These are phyloP conservation scores for Camponotus vicinus DNA, from an alignment of 1,140 invertebrate species.

Conservation along the genomic window DNA sequence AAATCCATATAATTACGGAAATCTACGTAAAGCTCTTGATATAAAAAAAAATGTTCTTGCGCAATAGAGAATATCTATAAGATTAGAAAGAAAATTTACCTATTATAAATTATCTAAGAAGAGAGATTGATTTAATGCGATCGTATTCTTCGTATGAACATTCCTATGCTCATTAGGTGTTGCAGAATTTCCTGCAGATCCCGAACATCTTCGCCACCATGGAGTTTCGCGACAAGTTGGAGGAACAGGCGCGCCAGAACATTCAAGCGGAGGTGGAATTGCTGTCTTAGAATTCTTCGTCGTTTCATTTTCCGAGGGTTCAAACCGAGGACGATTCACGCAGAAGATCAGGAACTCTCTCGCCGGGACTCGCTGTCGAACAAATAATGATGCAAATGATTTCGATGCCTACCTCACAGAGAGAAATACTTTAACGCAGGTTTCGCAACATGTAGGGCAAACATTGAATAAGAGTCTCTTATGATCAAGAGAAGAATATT, in stretches of 20 bases:
- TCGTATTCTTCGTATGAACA: too few relatives aligned
- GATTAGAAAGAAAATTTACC: too few relatives aligned
- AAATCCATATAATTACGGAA: too few relatives aligned
- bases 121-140: too few relatives aligned
- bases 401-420: slow-evolving; percentile 40
- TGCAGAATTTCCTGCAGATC: slow-evolving; percentile 89
- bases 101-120: not conserved
- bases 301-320: slow-evolving; percentile 27
- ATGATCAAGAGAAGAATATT: not conserved
- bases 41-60: too few relatives aligned
- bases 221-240: slow-evolving; percentile 88
- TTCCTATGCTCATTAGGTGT: slow-evolving; percentile 82
- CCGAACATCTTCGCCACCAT: slow-evolving; percentile 90
- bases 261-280: slow-evolving; percentile 87
- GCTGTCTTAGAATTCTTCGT: slow-evolving; percentile 77
- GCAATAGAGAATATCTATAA: too few relatives aligned
- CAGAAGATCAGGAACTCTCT: not conserved
- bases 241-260: slow-evolving; percentile 88
- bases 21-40: too few relatives aligned
- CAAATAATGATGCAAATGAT: not conserved
- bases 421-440: not conserved
- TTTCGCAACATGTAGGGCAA: slow-evolving; percentile 16
- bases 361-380: not conserved
- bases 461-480: not conserved
- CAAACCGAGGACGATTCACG: not conserved